Evolutionary conservation across 2,888 invertebrate species (phyloP), one percentile per base, ranked within the genome.

Genomic region (Eristalis arbustorum): DNA sequence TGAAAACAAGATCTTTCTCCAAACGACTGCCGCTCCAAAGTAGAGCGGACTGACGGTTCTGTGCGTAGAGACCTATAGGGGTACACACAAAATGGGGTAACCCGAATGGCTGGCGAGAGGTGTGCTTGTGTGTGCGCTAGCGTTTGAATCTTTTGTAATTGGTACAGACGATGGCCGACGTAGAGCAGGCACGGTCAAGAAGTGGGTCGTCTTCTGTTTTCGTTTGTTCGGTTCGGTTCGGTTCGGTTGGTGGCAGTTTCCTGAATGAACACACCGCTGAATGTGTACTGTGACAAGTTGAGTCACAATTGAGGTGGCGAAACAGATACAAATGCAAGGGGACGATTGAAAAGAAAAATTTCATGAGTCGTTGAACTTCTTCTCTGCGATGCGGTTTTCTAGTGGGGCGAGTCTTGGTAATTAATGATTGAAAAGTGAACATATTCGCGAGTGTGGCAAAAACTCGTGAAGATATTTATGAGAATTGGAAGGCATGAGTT

Each of bases 1-100:
- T 79, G 87, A 87, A 87, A 83, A 78, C 67, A 11, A 83, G 83
- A 87, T 87, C 71, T 79, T 68, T 73, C 73, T 49, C 4, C 59
- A 4, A 63, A 37, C 71, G 49, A 61, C 57, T 8, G 11, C n/a
- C 61, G 18, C 59, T 59, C 11, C 81, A 66, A 81, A 75, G 81
- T 81, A 40, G 75, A 75, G 59, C 80, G 23, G 68, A 23, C 63
- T n/a, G 40, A 42, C 22, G n/a, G n/a, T 42, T 80, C 40, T 69
- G 40, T 69, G 80, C 74, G 82, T 82, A 68, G 62, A 84, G 61
- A 84, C 72, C 72, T 75, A 42, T 64, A 85, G 85, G 85, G 85
- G 81, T 82, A 3, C 25, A 61, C 72, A 23, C 4, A 4, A 57
- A 66, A 77, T 71, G 81, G 82, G 77, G 73, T 81, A 77, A 80